Base-by-base conservation (phyloP, 1,140 invertebrate species). In the Zaprionus davidi region DNA sequence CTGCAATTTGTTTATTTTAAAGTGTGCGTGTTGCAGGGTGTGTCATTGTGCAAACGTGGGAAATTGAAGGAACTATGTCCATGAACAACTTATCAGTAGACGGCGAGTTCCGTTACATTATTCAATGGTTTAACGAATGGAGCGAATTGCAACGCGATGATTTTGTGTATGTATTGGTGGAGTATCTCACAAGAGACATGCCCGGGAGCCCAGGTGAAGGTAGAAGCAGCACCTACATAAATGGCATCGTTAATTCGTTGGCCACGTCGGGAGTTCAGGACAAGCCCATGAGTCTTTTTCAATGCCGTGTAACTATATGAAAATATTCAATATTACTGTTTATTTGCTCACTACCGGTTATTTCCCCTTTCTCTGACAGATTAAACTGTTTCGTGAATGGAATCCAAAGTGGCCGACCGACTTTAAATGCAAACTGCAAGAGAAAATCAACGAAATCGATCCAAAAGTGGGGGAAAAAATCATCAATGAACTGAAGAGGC, bases 81-180 rank as follows among this genome's bases (percentile, higher is more conserved):
- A 85, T 87, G 78, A 84, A 76, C 58, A 92, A 92, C 81, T 76
- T 92, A 76, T 91, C 87, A 65, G 75, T 90, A 41, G 95, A 96
- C 85, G 95, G 95, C 7, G 96, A 98, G 92, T 92, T 97, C 60
- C 94, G 96, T 57, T 97, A 97, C 91, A 93, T 97, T 63, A 92
- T 96, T 36, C 95, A 97, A 90, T 98, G 97, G 97, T 98, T 98
- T 92, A 94, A 95, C 82, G 96, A 98, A 91, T 98, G 97, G 95
- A 98, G 97, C 88, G 96, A 97, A 80, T 94, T 98, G 93, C 97
- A 98, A 92, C 94, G 96, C 62, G 95, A 95, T 71, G 97, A 98
- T 92, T 98, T 98, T 92, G 83, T 98, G 36, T 95, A 95, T 22
- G 94, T 98, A 62, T 93, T 98, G 15, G 93, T 96, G 41, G 96